phyloP scores from a whole-genome alignment of 2,797 vertebrate species.

The Eulemur coronatus region DNA sequence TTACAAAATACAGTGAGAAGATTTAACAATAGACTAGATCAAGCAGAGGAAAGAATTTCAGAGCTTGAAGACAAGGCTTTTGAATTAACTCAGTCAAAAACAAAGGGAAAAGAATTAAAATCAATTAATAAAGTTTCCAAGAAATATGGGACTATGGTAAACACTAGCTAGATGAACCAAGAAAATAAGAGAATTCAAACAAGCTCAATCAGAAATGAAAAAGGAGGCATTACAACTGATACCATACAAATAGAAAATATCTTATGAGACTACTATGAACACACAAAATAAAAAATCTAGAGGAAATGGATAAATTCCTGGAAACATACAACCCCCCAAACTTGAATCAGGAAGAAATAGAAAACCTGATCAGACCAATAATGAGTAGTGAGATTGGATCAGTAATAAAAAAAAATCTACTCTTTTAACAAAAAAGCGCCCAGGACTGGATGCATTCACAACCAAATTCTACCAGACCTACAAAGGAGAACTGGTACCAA shows the following conservation, averaged over 20 bases:
- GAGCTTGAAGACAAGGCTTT: background rate
- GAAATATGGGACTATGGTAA: background rate
- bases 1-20: background rate
- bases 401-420: background rate
- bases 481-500: background rate
- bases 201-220: background rate
- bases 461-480: background rate
- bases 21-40: background rate
- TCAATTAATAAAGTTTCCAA: background rate
- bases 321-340: background rate
- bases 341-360: background rate
- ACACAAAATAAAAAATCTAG: background rate
- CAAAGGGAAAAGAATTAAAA: background rate
- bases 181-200: background rate
- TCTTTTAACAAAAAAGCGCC: background rate
- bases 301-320: background rate
- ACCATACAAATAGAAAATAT: background rate
- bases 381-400: background rate
- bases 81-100: background rate
- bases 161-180: background rate
- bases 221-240: background rate
- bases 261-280: background rate
- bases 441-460: background rate
- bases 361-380: background rate
- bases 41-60: background rate